A percentile compares a stretch with the other conserved stretches of the same genome.
Conservation (phyloP, 1,140 invertebrate species). For the Leptopilina clavipes region DNA sequence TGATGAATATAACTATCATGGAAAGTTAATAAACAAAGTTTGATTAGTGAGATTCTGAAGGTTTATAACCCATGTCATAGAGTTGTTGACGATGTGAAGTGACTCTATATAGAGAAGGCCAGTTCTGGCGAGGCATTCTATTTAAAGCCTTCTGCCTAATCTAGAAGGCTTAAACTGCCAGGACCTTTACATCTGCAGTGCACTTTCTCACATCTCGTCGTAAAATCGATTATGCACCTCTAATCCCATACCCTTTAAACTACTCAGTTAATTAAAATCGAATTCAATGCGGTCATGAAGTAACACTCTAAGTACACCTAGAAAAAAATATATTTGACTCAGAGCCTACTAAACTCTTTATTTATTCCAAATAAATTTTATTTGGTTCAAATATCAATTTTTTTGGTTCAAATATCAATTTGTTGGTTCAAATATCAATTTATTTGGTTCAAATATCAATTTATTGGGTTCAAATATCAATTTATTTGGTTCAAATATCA, state of each 20-base stretch:
- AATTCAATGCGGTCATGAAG: neutral
- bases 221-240: conserved; percentile 27
- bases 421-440: too few species aligned
- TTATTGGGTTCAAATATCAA: too few species aligned
- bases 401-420: too few species aligned
- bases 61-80: neutral
- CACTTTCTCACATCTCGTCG: conserved; percentile 2
- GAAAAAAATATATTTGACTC: too few species aligned
- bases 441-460: too few species aligned
- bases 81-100: neutral
- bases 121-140: neutral
- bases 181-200: neutral
- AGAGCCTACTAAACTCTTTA: too few species aligned
- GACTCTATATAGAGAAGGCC: neutral
- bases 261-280: conserved; percentile 28
- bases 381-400: too few species aligned
- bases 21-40: conserved; percentile 11
- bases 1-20: neutral
- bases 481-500: too few species aligned
- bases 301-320: conserved; percentile 20
- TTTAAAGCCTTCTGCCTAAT: conserved; percentile 18
- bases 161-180: conserved; percentile 14
- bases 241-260: conserved; percentile 14
- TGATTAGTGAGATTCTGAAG: neutral
- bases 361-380: too few species aligned